Conservation (phyloP, 2,113 vertebrate species). For the Eidolon helvum region DNA sequence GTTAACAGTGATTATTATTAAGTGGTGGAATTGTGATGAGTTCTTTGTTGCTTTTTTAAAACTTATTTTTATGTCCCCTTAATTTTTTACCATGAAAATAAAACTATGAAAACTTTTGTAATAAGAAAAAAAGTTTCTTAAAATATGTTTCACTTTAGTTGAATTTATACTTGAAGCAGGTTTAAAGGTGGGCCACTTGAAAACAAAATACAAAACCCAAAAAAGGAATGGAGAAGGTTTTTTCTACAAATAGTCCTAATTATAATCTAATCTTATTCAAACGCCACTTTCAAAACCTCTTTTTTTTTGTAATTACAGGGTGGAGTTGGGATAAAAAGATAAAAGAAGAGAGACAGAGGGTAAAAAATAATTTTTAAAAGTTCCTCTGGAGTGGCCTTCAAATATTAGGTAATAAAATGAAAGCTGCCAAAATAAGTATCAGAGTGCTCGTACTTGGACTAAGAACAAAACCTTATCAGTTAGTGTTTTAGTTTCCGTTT, state of each 20-base stretch:
- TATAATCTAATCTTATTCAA: neutral
- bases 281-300: neutral
- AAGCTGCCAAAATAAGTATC: neutral
- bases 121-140: neutral
- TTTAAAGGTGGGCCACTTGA: neutral
- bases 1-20: neutral
- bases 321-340: neutral
- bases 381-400: neutral
- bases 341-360: neutral
- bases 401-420: neutral
- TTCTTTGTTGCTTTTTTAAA: neutral
- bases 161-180: neutral
- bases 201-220: neutral
- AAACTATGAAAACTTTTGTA: neutral
- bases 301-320: neutral
- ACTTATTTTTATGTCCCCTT: neutral
- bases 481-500: conserved; percentile 23
- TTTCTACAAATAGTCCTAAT: neutral
- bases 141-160: neutral
- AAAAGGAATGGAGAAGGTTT: neutral
- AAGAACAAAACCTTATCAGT: neutral
- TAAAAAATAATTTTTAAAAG: neutral
- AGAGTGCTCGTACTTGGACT: neutral
- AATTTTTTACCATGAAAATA: neutral
- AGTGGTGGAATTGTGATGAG: neutral